Percentiles rank a stretch among this genome's conserved stretches.
Conservation (phyloP, 2,888 invertebrate species). For the Dynastes maya region DNA sequence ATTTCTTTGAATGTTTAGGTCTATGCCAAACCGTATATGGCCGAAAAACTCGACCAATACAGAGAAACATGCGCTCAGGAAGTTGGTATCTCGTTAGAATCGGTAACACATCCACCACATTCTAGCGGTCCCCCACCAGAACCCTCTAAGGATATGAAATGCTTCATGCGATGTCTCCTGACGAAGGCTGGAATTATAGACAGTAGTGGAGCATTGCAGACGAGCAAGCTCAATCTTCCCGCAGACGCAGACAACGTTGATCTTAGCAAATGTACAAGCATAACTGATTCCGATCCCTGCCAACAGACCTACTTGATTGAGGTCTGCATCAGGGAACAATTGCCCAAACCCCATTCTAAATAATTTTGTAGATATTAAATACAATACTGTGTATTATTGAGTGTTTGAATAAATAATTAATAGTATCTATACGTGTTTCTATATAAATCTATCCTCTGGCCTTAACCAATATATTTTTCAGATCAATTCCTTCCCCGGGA, state of each 20-base stretch:
- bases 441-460: no score
- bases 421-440: not conserved
- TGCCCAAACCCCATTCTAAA: not conserved
- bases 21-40: not conserved
- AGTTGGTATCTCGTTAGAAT: not conserved
- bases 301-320: constrained; percentile 28
- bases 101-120: not conserved
- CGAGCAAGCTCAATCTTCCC: constrained; percentile 11
- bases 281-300: constrained; percentile 39
- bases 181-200: constrained; percentile 13
- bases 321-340: constrained; percentile 20
- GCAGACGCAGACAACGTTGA: not conserved
- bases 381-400: no score
- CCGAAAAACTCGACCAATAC: constrained; percentile 12
- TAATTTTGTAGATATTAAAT: not conserved
- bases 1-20: not conserved
- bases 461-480: not conserved
- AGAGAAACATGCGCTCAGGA: constrained; percentile 23
- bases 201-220: constrained; percentile 26
- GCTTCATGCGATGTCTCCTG: constrained; percentile 25
- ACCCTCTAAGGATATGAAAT: constrained; percentile 40
- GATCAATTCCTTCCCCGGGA: constrained; percentile 15
- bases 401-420: not conserved
- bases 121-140: constrained; percentile 13
- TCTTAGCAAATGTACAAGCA: constrained; percentile 8